Evolutionary conservation across 2,113 vertebrate genomes (phyloP), one percentile per base, ranked within the genome.

Genomic region (Willisornis vidua): DNA sequence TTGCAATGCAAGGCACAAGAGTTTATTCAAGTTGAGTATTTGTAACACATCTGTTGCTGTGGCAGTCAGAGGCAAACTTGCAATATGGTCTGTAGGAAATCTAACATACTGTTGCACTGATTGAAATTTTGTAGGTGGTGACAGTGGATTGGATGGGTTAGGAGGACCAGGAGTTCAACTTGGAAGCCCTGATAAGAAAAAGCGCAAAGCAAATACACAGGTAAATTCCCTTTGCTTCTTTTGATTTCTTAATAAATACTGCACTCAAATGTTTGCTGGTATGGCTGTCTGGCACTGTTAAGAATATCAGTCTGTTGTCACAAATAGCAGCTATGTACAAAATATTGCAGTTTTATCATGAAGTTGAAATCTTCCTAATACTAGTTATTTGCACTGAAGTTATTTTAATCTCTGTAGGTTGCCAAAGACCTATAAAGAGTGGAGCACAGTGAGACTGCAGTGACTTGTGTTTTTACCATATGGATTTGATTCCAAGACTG

Each of bases 131-230:
- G 41, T 90, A 99, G 98, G 98, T 98, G 98, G 97, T 96, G 98
- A 98, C 81, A 97, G 98, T 96, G 98, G 98, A 97, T 98, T 98
- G 97, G 98, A 98, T 91, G 98, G 97, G 92, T 98, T 98, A 98
- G 98, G 98, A 97, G 98, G 98, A 91, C 97, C 98, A 61, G 97
- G 98, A 86, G 96, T 98, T 79, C 98, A 98, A 10, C 97, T 98
- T 70, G 98, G 98, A 95, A 98, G 98, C 93, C 98, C 98, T 15
- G 98, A 99, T 94, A 99, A 99, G 97, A 99, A 99, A 97, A 99
- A 98, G 79, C 98, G 98, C 95, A 99, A 98, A 96, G 92, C 97
- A 51, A 98, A 96, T 46, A 66, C 97, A 45, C 98, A 98, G 98
- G 98, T 99, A 98, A 97, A 77, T 83, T 86, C 52, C 31, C 31